Percentiles rank a stretch among this genome's conserved stretches.
Evolutionary conservation across 92 coral and sea anemone species (phyloP).

Genomic region (Plumapathes pennacea): DNA sequence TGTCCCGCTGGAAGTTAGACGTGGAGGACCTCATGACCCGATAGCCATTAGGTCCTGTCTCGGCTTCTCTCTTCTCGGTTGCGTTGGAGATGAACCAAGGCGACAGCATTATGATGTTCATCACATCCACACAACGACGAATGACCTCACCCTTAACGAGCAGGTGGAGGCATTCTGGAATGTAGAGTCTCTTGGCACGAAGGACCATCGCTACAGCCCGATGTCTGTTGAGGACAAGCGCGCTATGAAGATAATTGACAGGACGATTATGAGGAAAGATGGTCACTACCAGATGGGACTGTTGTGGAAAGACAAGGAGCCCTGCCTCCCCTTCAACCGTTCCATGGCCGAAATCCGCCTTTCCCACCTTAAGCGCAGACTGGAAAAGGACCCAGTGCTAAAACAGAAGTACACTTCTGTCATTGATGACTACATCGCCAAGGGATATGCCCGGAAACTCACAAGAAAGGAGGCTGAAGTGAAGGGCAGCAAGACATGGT

Average conservation of each 20-base stretch:
- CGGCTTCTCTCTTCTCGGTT: slow-evolving; percentile 36
- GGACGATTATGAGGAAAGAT: slow-evolving; percentile 15
- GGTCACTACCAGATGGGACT: slow-evolving; percentile 37
- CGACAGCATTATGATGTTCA: slow-evolving; percentile 8
- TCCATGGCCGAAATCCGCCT: slow-evolving; percentile 23
- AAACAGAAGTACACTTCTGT: slow-evolving; percentile 9
- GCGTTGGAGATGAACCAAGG: slow-evolving; percentile 4
- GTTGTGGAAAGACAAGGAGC: slow-evolving; percentile 6
- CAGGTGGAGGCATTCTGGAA: slow-evolving; percentile 11
- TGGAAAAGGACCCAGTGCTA: slow-evolving; percentile 15
- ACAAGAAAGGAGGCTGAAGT: background rate
- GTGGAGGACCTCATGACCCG: slow-evolving; percentile 25
- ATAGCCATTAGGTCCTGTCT: slow-evolving; percentile 40
- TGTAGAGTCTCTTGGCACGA: slow-evolving; percentile 6
- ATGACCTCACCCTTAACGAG: background rate
- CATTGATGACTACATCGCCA: slow-evolving; percentile 17
- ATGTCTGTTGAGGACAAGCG: slow-evolving; percentile 29
- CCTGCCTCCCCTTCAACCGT: slow-evolving; percentile 22
- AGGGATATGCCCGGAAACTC: slow-evolving; percentile 13
- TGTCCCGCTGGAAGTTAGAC: slow-evolving; percentile 21
- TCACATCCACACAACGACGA: slow-evolving; percentile 3
- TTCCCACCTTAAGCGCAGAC: slow-evolving; percentile 13
- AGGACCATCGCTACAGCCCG: slow-evolving; percentile 4
- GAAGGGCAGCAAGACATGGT: slow-evolving; percentile 1
- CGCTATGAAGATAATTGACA: slow-evolving; percentile 20